phyloP scores from a whole-genome alignment of 2,888 invertebrate genomes.

The Synanthedon formicaeformis region DNA sequence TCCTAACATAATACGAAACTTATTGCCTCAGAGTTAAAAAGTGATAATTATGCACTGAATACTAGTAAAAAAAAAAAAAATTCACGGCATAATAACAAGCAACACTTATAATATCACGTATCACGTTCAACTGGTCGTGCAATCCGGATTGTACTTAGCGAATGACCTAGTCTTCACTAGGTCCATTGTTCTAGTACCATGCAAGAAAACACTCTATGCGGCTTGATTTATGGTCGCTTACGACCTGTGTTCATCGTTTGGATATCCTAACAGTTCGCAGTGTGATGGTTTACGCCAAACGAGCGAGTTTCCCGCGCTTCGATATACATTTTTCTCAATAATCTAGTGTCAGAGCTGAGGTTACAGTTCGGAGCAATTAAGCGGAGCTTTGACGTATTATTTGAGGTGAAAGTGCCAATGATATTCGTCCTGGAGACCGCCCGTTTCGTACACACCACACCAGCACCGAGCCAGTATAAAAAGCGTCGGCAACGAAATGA shows the following conservation, averaged over 20 bases:
- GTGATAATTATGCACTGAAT: no score
- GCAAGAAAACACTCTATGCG: not conserved
- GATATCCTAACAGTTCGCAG: not conserved
- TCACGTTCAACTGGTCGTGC: slow-evolving; percentile 10
- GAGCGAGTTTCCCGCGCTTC: not conserved
- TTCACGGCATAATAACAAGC: not conserved
- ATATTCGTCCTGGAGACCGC: slow-evolving; percentile 47
- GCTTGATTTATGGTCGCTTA: not conserved
- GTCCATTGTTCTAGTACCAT: not conserved
- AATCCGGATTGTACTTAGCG: slow-evolving; percentile 2
- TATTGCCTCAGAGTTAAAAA: no score
- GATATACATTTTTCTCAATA: not conserved
- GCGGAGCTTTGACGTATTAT: not conserved
- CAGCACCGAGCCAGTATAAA: slow-evolving; percentile 44
- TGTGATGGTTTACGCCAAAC: not conserved
- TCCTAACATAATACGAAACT: no score
- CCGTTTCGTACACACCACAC: slow-evolving; percentile 44
- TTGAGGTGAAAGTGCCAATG: not conserved
- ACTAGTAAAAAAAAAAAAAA: not conserved
- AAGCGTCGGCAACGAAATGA: slow-evolving; percentile 44
- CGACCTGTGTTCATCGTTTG: not conserved
- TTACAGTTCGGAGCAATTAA: not conserved
- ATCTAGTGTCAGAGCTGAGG: not conserved
- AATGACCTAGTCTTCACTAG: slow-evolving; percentile 1
- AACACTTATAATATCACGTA: slow-evolving; percentile 2